These are phyloP conservation scores for Rotaria magnacalcarata DNA, from an alignment of 2,888 invertebrate species.

Conservation along the genomic window DNA sequence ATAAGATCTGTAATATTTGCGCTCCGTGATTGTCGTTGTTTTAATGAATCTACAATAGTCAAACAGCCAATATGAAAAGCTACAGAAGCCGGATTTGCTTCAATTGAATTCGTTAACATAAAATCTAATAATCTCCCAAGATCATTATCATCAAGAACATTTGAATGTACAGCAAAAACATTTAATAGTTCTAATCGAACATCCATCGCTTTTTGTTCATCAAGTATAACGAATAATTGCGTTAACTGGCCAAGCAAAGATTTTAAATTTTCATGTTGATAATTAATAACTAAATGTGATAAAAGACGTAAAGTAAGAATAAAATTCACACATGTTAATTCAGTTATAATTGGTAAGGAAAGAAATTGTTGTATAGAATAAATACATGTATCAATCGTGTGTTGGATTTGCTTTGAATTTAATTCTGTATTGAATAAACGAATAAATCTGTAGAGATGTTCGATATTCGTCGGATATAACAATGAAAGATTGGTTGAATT, in stretches of 20 bases:
- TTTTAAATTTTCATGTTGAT: neutral
- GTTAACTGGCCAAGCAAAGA: neutral
- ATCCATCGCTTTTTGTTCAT: neutral
- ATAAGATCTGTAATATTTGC: neutral
- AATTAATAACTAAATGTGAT: neutral
- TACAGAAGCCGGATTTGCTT: neutral
- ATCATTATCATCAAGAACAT: conserved; percentile 1
- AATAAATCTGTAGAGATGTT: neutral
- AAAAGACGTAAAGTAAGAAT: neutral
- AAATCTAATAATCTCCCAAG: neutral
- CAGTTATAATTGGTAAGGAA: neutral
- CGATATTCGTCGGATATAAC: neutral
- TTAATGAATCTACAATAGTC: neutral
- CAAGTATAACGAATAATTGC: neutral
- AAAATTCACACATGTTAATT: neutral
- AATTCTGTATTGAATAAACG: conserved; percentile 16
- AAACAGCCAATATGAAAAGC: conserved; percentile 15
- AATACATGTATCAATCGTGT: conserved; percentile 13
- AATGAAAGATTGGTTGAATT: neutral
- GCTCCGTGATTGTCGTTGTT: neutral
- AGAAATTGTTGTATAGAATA: conserved; percentile 6
- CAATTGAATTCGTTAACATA: neutral
- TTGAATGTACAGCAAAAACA: neutral
- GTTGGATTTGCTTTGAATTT: neutral
- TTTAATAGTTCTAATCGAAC: neutral